Base-by-base conservation (phyloP, 2,797 vertebrate species). In the Sebastes steindachneri region DNA sequence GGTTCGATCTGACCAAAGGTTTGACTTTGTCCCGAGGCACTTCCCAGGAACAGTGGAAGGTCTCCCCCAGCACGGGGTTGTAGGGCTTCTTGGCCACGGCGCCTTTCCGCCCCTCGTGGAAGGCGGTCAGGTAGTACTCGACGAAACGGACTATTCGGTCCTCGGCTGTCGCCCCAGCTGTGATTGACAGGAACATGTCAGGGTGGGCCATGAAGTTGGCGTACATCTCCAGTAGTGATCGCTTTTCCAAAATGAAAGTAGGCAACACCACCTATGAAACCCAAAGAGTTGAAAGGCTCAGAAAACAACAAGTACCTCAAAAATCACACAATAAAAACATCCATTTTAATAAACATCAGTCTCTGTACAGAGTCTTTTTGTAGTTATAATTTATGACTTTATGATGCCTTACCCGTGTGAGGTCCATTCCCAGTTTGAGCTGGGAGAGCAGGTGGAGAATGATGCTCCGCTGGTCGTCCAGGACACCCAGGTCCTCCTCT, bases 401-500 rank as follows among this genome's bases (percentile, higher is more conserved):
- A 35, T 35, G 33, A 31, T 10, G 37, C 0, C 92, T 1, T 96
- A 99, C 98, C 96, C 97, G 96, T 72, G 98, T 99, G 88, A 99
- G 94, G 92, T 99, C 98, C 98, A 99, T 99, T 83, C 98, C 98
- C 86, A 99, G 96, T 89, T 98, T 99, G 88, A 99, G 97, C 77
- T 99, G 98, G 7, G 98, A 99, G 73, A 99, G 97, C 88, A 99
- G 97, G 91, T 99, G 98, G 4, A 99, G 97, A 83, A 99, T 98
- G 86, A 99, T 79, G 73, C 97, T 98, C 7, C 97, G 96, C 76
- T 99, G 98, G 81, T 99, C 98, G 70, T 99, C 98, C 95, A 98
- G 92, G 87, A 98, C 96, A 1, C 97, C 97, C 87, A 98, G 89
- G 85, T 98, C 97, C 75, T 97, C 95, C 88, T 99, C 98, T 14